Evolutionary conservation across 2,113 vertebrate genomes (phyloP).

Genomic region (Pteruthius melanotis): DNA sequence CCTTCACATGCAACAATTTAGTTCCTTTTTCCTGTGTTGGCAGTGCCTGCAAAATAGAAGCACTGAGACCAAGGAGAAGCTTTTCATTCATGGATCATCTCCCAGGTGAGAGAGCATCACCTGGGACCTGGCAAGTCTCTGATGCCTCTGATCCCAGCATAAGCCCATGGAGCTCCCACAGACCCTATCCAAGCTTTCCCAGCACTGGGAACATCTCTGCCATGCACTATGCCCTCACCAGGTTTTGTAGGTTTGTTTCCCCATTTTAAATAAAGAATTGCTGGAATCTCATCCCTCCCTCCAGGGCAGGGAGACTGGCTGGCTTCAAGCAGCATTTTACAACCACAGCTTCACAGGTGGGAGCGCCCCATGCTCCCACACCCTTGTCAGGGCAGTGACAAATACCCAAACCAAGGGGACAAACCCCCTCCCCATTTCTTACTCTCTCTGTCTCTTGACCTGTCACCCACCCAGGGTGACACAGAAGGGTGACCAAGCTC

Average conservation of each 20-base stretch:
- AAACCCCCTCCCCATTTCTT: neutral
- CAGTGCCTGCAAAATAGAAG: neutral
- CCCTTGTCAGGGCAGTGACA: neutral
- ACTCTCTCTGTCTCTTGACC: neutral
- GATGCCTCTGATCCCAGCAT: neutral
- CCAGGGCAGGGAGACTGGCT: neutral
- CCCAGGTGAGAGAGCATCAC: neutral
- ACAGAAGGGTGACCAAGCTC: neutral
- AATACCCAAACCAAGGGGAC: neutral
- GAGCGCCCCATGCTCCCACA: accelerated
- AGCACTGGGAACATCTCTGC: neutral
- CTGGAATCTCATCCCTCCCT: neutral
- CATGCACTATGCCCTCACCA: neutral
- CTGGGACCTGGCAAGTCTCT: neutral
- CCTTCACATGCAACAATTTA: neutral
- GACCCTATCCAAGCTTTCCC: neutral
- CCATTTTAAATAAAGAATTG: neutral
- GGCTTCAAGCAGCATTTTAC: neutral
- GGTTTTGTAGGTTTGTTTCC: neutral
- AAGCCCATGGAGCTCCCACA: accelerated
- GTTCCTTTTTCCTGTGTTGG: neutral
- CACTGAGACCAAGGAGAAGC: neutral
- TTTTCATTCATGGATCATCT: neutral
- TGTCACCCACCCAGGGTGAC: neutral
- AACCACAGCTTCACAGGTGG: neutral